These are phyloP conservation scores for Bugula neritina DNA, from an alignment of 2,888 invertebrate species.

Conservation along the genomic window DNA sequence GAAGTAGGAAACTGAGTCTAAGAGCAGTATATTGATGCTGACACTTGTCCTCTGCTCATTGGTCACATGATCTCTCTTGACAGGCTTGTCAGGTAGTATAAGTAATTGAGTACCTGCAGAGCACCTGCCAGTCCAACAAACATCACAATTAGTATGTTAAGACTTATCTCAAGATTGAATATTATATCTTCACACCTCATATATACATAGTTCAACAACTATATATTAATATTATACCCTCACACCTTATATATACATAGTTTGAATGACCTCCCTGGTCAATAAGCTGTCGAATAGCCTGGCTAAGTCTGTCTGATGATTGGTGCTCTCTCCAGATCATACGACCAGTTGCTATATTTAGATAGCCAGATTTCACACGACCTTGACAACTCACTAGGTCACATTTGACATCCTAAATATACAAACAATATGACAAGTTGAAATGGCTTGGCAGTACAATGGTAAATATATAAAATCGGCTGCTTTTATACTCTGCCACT, in stretches of 20 bases:
- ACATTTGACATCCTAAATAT: neutral
- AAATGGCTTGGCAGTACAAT: no score
- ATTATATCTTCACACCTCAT: no score
- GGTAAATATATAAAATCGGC: no score
- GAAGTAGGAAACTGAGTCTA: constrained; percentile 40
- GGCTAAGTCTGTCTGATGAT: neutral
- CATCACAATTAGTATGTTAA: neutral
- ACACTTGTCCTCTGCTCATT: constrained; percentile 28
- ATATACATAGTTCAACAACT: no score
- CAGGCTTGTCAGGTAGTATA: constrained; percentile 29
- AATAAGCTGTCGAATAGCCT: neutral
- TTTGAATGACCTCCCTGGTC: neutral
- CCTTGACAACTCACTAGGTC: neutral
- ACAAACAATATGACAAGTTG: neutral
- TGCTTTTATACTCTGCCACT: no score
- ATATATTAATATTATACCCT: no score
- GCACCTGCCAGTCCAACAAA: neutral
- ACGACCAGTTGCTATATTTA: neutral
- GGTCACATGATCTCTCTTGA: neutral
- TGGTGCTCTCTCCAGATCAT: neutral
- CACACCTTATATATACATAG: neutral
- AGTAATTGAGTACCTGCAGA: constrained; percentile 27
- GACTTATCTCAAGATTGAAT: no score
- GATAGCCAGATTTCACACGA: neutral
- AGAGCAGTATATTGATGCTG: constrained; percentile 38